Percentiles rank a stretch among this genome's conserved stretches.
phyloP scores from a whole-genome alignment of 1,140 invertebrate species.

The Neodiprion fabricii region DNA sequence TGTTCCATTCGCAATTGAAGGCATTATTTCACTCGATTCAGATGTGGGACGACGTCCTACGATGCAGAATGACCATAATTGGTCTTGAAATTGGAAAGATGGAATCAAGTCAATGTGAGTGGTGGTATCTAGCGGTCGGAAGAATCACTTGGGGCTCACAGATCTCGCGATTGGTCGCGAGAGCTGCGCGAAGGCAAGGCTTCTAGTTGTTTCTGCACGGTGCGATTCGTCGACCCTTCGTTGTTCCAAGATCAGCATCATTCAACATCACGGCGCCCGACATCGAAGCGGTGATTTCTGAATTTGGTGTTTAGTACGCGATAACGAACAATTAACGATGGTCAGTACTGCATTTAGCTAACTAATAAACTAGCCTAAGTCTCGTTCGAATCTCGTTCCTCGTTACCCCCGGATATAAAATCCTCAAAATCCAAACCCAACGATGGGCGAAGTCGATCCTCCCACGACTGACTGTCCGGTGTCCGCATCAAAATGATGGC shows the following conservation, averaged over 20 bases:
- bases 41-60: no score
- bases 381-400: not conserved
- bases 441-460: not conserved
- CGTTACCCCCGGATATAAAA: not conserved
- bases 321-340: not conserved
- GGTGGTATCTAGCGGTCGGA: not conserved
- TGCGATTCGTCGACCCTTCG: not conserved
- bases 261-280: not conserved
- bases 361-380: not conserved
- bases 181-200: not conserved
- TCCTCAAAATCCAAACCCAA: not conserved
- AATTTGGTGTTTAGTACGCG: not conserved
- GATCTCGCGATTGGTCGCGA: not conserved
- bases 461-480: not conserved
- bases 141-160: not conserved
- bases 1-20: no score
- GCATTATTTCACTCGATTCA: no score
- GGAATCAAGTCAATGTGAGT: not conserved
- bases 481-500: not conserved
- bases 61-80: not conserved
- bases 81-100: not conserved
- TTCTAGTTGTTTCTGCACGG: constrained; percentile 5
- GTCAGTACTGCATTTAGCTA: not conserved
- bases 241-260: not conserved
- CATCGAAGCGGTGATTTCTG: not conserved